Percentiles rank a stretch among this genome's conserved stretches.
Conservation (phyloP, 2,888 invertebrate genomes). For the Gryllus longicercus region DNA sequence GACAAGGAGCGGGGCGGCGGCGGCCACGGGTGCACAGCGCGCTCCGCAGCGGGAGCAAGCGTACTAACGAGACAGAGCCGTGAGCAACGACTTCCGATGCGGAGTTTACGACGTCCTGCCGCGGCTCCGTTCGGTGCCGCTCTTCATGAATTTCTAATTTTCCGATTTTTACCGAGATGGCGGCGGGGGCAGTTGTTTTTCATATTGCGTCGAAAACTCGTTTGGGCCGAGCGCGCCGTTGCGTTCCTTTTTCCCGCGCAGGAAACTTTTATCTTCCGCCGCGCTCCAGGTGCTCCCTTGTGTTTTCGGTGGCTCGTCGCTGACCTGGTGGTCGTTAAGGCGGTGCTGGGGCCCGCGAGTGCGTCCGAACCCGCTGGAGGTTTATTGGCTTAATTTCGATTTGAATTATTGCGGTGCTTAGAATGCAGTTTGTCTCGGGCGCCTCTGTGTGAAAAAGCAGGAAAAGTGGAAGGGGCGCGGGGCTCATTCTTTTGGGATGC, state of each 20-base stretch:
- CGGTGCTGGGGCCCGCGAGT: not conserved
- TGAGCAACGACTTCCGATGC: conserved; percentile 6
- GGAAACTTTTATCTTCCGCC: not conserved
- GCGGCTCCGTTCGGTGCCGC: too few relatives aligned
- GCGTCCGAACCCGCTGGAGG: not conserved
- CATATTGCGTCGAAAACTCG: conserved; percentile 6
- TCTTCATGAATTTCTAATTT: conserved; percentile 17
- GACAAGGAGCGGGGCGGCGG: too few relatives aligned
- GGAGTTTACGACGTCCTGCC: not conserved
- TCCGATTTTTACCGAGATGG: not conserved
- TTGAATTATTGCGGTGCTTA: not conserved
- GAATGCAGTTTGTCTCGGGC: too few relatives aligned
- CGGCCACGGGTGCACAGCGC: too few relatives aligned
- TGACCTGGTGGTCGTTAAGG: too few relatives aligned
- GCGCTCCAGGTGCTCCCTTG: not conserved
- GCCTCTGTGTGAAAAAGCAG: too few relatives aligned
- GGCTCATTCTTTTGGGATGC: too few relatives aligned
- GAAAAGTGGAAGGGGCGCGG: too few relatives aligned
- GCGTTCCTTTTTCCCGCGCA: not conserved
- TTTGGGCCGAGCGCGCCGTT: not conserved
- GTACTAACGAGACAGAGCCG: not conserved
- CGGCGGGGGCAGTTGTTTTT: not conserved
- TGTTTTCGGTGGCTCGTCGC: not conserved
- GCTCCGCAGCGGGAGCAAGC: too few relatives aligned
- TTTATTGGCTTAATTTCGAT: not conserved